phyloP scores from a whole-genome alignment of 2,797 vertebrate species.

The Okamejei kenojei region DNA sequence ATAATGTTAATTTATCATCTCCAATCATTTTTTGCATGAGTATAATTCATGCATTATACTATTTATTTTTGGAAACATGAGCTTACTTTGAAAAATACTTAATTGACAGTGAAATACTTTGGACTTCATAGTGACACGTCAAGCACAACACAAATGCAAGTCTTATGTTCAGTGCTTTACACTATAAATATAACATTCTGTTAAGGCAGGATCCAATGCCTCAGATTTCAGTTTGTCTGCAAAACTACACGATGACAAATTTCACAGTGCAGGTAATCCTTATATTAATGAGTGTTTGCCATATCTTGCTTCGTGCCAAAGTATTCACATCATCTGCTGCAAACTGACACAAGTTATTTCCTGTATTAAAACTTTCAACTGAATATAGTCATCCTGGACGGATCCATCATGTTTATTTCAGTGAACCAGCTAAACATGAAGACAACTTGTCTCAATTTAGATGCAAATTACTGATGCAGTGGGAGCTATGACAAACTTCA shows the following conservation, averaged over 20 bases:
- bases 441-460: slow-evolving; percentile 15
- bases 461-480: slow-evolving; percentile 14
- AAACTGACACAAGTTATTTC: background rate
- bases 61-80: too few relatives aligned
- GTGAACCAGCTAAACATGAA: slow-evolving; percentile 29
- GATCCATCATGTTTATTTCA: background rate
- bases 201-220: background rate
- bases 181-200: background rate
- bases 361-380: background rate
- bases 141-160: background rate
- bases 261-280: background rate
- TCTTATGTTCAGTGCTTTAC: too few relatives aligned
- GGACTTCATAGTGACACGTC: background rate
- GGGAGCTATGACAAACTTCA: slow-evolving; percentile 4
- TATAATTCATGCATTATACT: background rate
- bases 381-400: background rate
- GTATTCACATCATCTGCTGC: background rate
- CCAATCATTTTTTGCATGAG: background rate
- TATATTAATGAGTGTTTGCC: background rate
- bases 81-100: background rate
- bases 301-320: background rate
- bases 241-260: background rate
- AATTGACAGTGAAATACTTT: background rate
- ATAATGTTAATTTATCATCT: background rate
- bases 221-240: background rate